Evolutionary conservation across 2,888 invertebrate species (phyloP).

Genomic region (Thereva unica): DNA sequence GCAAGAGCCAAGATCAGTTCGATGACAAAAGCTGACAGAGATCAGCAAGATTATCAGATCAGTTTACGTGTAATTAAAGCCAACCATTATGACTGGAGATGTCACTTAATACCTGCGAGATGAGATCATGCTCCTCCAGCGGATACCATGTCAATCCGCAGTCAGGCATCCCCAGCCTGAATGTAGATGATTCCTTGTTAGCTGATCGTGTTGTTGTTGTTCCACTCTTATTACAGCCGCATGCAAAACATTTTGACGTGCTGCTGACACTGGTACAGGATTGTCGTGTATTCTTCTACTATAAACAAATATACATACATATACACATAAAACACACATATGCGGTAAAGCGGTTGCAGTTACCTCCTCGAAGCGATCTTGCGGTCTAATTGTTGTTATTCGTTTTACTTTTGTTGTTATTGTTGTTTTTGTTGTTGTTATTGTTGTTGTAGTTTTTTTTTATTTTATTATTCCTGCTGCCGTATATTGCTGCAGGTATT

Average conservation of each 20-base stretch:
- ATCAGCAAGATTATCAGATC: neutral
- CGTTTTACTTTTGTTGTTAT: neutral
- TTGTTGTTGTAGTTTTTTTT: too few species aligned
- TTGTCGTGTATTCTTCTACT: constrained; percentile 23
- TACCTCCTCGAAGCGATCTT: constrained; percentile 10
- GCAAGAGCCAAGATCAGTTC: neutral
- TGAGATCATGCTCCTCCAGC: constrained; percentile 20
- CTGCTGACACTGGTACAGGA: constrained; percentile 30
- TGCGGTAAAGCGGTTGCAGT: neutral
- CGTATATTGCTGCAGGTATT: neutral
- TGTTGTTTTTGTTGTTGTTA: too few species aligned
- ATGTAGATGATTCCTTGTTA: neutral
- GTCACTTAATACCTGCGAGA: constrained; percentile 28
- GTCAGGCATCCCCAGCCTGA: neutral
- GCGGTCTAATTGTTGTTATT: constrained; percentile 13
- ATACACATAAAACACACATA: neutral
- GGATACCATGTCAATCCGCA: constrained; percentile 16
- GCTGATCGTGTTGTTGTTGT: neutral
- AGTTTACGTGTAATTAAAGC: constrained; percentile 29
- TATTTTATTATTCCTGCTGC: too few species aligned
- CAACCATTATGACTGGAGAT: constrained; percentile 29
- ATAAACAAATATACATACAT: neutral
- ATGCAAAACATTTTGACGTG: constrained; percentile 36
- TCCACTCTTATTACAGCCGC: constrained; percentile 26
- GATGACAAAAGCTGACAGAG: constrained; percentile 5